Percentiles rank a stretch among this genome's conserved stretches.
phyloP scores from a whole-genome alignment of 2,888 invertebrate species.

The Trissonchulus latispiculum region DNA sequence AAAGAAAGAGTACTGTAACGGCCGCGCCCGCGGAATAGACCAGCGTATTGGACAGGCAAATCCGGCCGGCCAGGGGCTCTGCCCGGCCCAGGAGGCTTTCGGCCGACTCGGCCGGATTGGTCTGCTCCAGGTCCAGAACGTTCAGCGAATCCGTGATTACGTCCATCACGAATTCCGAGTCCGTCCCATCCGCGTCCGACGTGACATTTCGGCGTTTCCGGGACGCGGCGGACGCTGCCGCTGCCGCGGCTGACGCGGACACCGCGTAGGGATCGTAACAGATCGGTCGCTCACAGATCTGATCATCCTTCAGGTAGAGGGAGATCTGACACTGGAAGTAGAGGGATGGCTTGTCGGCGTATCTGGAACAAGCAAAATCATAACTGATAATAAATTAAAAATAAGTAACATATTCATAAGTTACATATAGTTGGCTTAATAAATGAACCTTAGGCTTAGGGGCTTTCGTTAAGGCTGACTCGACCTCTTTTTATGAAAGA shows the following conservation, averaged over 20 bases:
- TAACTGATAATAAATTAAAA: too few relatives aligned
- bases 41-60: background rate
- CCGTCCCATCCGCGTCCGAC: background rate
- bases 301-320: background rate
- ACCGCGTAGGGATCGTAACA: background rate
- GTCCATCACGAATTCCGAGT: background rate
- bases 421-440: too few relatives aligned
- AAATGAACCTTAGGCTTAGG: too few relatives aligned
- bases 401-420: too few relatives aligned
- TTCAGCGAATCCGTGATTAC: background rate
- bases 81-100: background rate
- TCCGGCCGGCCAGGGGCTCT: background rate
- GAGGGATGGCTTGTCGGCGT: conserved; percentile 5
- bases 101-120: background rate
- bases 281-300: background rate
- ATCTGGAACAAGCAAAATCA: too few relatives aligned
- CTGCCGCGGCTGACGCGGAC: background rate
- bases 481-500: too few relatives aligned
- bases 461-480: too few relatives aligned
- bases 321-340: conserved; percentile 14
- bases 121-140: background rate
- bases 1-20: background rate
- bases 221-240: background rate
- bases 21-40: background rate
- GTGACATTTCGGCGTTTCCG: background rate